phyloP scores from a whole-genome alignment of 2,888 invertebrate species.

The Hyppa rectilinea region DNA sequence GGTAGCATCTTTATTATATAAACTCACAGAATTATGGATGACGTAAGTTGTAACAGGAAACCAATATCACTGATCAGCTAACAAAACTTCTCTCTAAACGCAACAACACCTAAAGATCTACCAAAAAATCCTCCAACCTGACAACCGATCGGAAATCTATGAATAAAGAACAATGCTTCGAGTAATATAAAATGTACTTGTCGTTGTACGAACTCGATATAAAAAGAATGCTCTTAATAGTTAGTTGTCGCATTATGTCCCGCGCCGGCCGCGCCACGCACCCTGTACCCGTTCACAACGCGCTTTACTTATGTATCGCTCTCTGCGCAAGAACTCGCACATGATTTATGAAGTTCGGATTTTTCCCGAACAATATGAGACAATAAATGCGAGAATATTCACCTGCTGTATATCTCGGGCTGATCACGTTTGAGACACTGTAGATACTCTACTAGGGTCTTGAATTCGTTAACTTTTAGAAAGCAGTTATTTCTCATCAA shows the following conservation, averaged over 20 bases:
- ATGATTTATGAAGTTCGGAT: slow-evolving; percentile 38
- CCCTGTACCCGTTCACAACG: slow-evolving; percentile 44
- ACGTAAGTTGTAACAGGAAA: too few species aligned
- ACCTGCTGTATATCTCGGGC: not conserved
- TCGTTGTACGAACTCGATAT: slow-evolving; percentile 11
- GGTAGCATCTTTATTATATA: too few species aligned
- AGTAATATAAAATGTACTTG: slow-evolving; percentile 16
- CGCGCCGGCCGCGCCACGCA: slow-evolving; percentile 21
- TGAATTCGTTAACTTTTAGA: too few species aligned
- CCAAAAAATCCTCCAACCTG: not conserved
- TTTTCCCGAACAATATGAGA: slow-evolving; percentile 9
- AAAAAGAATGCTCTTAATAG: slow-evolving; percentile 36
- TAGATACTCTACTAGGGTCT: not conserved
- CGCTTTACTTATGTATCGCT: slow-evolving; percentile 49
- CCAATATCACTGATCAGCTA: not conserved
- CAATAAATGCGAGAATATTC: not conserved
- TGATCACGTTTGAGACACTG: not conserved
- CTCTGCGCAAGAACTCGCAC: slow-evolving; percentile 26
- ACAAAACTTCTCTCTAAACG: not conserved
- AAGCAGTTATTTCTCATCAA: not conserved
- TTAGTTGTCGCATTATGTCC: slow-evolving; percentile 14
- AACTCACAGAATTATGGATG: too few species aligned
- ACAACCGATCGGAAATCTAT: not conserved
- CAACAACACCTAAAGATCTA: not conserved
- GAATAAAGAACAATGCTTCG: slow-evolving; percentile 1